Evolutionary conservation across 2,888 invertebrate genomes (phyloP).

Genomic region (Drosophila kokeensis): DNA sequence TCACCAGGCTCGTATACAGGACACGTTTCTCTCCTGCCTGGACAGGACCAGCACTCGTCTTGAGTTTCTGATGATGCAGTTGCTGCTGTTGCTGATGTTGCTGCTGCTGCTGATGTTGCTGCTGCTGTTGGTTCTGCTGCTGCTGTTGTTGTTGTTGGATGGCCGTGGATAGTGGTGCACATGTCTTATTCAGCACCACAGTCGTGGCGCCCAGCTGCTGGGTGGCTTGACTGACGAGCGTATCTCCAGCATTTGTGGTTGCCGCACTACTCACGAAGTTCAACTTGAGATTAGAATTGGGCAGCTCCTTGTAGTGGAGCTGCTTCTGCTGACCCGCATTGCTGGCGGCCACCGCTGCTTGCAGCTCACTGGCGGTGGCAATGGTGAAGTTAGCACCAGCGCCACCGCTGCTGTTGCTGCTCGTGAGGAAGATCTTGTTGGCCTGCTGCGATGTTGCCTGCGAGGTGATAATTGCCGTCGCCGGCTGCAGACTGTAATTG

Average conservation of each 20-base stretch:
- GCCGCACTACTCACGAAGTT: slow-evolving; percentile 82
- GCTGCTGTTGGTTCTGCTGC: slow-evolving; percentile 39
- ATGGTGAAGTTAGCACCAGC: slow-evolving; percentile 80
- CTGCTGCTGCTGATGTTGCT: slow-evolving; percentile 66
- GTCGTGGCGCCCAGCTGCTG: slow-evolving; percentile 75
- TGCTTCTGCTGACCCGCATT: slow-evolving; percentile 76
- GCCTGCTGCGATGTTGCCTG: slow-evolving; percentile 76
- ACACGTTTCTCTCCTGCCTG: slow-evolving; percentile 79
- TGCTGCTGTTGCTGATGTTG: slow-evolving; percentile 54
- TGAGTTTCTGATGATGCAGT: slow-evolving; percentile 79
- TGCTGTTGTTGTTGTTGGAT: slow-evolving; percentile 66
- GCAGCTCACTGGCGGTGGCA: slow-evolving; percentile 81
- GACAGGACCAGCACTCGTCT: slow-evolving; percentile 55
- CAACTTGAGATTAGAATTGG: slow-evolving; percentile 84
- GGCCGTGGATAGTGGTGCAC: slow-evolving; percentile 29
- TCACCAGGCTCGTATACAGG: slow-evolving; percentile 83
- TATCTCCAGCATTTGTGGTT: slow-evolving; percentile 46
- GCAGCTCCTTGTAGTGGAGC: slow-evolving; percentile 81
- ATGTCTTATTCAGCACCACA: slow-evolving; percentile 76
- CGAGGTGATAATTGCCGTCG: slow-evolving; percentile 83
- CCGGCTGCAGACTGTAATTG: slow-evolving; percentile 84
- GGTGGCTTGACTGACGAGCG: slow-evolving; percentile 62
- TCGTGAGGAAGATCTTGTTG: slow-evolving; percentile 84
- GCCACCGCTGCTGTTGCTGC: slow-evolving; percentile 72
- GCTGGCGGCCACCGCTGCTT: slow-evolving; percentile 66